Conservation (phyloP, 2,888 invertebrate species). For the Candidula unifasciata region DNA sequence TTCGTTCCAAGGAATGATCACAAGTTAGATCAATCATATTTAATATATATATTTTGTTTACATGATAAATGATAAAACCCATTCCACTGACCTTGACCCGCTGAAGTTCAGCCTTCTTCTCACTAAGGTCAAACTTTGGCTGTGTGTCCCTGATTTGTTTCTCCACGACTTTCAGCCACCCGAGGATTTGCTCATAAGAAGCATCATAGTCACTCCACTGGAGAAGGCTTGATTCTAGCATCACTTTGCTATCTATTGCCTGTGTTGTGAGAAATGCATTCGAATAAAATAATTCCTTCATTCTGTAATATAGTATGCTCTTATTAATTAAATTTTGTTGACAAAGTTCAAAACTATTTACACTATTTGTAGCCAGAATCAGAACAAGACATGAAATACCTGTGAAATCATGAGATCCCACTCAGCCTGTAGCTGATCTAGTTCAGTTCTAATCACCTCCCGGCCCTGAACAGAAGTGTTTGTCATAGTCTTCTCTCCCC, state of each 20-base stretch:
- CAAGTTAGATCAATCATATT: too few species aligned
- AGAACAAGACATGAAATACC: constrained; percentile 25
- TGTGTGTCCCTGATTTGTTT: constrained; percentile 82
- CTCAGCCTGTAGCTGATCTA: constrained; percentile 90
- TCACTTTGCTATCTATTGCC: constrained; percentile 92
- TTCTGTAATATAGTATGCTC: too few species aligned
- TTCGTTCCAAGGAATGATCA: too few species aligned
- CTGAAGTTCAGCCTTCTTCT: constrained; percentile 75
- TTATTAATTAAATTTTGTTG: too few species aligned
- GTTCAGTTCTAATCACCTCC: constrained; percentile 88
- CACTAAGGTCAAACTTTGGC: constrained; percentile 73
- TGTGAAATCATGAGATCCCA: constrained; percentile 85
- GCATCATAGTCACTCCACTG: constrained; percentile 95
- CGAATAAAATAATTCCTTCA: too few species aligned
- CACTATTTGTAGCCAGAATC: neutral
- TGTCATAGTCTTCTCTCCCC: constrained; percentile 92
- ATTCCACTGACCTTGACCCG: constrained; percentile 69
- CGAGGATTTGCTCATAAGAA: constrained; percentile 93
- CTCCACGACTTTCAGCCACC: constrained; percentile 96
- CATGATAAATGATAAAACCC: too few species aligned
- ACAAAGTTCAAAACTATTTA: too few species aligned
- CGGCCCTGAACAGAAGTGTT: constrained; percentile 94
- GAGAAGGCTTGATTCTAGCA: constrained; percentile 91
- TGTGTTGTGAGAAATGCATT: constrained; percentile 77
- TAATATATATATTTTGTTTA: too few species aligned